These are phyloP conservation scores for Trididemnum miniatum DNA, from an alignment of 23 tunicate genomes.

Conservation along the genomic window DNA sequence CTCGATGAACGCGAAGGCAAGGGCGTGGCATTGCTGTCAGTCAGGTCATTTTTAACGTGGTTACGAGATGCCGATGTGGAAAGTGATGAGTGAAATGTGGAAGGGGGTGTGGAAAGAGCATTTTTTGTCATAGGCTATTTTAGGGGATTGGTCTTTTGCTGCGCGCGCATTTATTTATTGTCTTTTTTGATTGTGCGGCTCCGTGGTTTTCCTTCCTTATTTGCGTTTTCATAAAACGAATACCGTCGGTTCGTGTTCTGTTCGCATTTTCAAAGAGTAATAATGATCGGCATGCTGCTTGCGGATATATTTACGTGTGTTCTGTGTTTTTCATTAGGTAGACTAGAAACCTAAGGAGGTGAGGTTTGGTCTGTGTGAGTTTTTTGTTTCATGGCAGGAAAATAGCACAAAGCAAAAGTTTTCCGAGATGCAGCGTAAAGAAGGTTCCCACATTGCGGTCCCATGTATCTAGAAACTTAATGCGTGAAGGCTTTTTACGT, in stretches of 20 bases:
- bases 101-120: not conserved
- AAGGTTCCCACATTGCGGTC: too few relatives aligned
- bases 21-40: conserved; percentile 64
- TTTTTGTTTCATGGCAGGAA: not conserved
- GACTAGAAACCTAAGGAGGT: not conserved
- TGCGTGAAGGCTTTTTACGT: too few relatives aligned
- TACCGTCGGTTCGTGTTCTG: not conserved
- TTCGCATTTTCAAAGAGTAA: conserved; percentile 21
- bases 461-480: too few relatives aligned
- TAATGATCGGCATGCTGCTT: conserved; percentile 13
- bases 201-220: not conserved
- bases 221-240: not conserved
- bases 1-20: conserved; percentile 46
- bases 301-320: not conserved
- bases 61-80: conserved; percentile 55
- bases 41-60: conserved; percentile 69
- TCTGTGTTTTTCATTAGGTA: too few relatives aligned
- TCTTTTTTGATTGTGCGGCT: conserved; percentile 12
- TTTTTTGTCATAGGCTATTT: not conserved
- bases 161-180: not conserved
- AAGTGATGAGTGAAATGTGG: conserved; percentile 42
- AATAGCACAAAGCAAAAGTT: too few relatives aligned
- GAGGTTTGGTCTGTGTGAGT: not conserved
- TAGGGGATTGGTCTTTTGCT: conserved; percentile 1
- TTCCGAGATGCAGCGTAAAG: too few relatives aligned